These are phyloP conservation scores for Drosophila nigricruria DNA, from an alignment of 2,888 invertebrate species.

Conservation along the genomic window DNA sequence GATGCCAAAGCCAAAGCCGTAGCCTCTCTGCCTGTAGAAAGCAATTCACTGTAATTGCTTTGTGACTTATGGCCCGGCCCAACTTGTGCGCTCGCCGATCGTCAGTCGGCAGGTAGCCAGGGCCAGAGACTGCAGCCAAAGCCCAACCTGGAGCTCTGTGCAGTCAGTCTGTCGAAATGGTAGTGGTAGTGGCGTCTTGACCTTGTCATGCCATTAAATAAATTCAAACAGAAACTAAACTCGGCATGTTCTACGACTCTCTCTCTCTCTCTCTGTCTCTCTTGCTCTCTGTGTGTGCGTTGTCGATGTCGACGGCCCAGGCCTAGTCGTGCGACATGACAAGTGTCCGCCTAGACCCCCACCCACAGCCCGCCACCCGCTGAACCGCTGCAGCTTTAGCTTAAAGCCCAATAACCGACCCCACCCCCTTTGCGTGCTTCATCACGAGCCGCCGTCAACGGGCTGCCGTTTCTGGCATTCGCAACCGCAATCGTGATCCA, in stretches of 20 bases:
- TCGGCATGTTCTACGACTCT: slow-evolving; percentile 29
- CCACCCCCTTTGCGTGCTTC: slow-evolving; percentile 43
- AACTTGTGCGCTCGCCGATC: slow-evolving; percentile 69
- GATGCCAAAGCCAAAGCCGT: slow-evolving; percentile 3
- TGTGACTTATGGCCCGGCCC: slow-evolving; percentile 82
- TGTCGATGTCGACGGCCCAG: slow-evolving; percentile 31
- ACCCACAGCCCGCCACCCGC: slow-evolving; percentile 26
- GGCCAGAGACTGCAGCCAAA: slow-evolving; percentile 2
- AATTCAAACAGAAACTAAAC: slow-evolving; percentile 77
- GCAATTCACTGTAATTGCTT: slow-evolving; percentile 82
- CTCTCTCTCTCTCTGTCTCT: not conserved
- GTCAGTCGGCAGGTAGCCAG: slow-evolving; percentile 62
- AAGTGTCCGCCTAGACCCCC: slow-evolving; percentile 64
- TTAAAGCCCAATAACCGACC: slow-evolving; percentile 30
- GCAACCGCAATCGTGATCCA: slow-evolving; percentile 53
- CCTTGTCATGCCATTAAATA: slow-evolving; percentile 82
- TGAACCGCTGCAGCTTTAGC: slow-evolving; percentile 15
- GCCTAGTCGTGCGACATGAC: slow-evolving; percentile 62
- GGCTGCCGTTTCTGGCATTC: slow-evolving; percentile 37
- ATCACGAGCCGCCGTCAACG: slow-evolving; percentile 41
- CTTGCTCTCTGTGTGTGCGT: not conserved
- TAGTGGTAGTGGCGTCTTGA: slow-evolving; percentile 77
- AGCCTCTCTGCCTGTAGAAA: slow-evolving; percentile 61
- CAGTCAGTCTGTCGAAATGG: slow-evolving; percentile 42
- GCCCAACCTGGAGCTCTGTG: slow-evolving; percentile 20